Conservation (phyloP, 2,888 invertebrate species). For the Mythimna vitellina region DNA sequence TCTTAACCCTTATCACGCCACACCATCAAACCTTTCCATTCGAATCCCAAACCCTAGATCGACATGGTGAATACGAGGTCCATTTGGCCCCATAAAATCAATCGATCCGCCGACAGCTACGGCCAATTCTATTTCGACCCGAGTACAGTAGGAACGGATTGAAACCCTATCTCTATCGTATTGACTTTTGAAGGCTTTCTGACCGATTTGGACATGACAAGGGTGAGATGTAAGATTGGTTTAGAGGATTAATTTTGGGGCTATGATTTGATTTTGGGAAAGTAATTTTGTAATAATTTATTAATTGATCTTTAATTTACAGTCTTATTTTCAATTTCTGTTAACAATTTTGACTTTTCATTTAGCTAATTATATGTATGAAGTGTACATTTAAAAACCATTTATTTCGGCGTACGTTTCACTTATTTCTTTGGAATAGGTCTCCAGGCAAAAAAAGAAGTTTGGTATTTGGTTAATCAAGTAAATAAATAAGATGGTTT, state of each 20-base stretch:
- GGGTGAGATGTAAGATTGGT: constrained; percentile 46
- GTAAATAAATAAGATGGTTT: too few species aligned
- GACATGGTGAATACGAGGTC: constrained; percentile 39
- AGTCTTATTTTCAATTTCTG: too few species aligned
- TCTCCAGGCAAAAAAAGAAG: too few species aligned
- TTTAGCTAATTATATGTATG: too few species aligned
- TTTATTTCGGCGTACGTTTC: too few species aligned
- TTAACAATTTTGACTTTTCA: too few species aligned
- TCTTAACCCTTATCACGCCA: constrained; percentile 36
- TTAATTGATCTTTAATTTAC: too few species aligned
- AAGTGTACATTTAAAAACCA: too few species aligned
- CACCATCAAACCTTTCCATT: constrained; percentile 46
- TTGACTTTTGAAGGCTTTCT: constrained; percentile 58
- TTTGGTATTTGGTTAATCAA: too few species aligned
- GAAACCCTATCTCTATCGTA: constrained; percentile 54
- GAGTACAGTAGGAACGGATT: constrained; percentile 43
- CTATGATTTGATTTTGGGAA: constrained; percentile 20
- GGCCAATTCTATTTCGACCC: constrained; percentile 48
- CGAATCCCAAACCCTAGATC: constrained; percentile 42
- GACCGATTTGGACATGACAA: constrained; percentile 44
- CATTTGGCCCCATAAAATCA: constrained; percentile 55
- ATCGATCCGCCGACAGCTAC: constrained; percentile 41
- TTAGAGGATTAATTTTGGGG: constrained; percentile 43
- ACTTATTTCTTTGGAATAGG: too few species aligned
- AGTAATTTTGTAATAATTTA: constrained; percentile 9